Percentiles rank a stretch among this genome's conserved stretches.
phyloP scores from a whole-genome alignment of 2,113 vertebrate genomes.

The Lagopus muta region DNA sequence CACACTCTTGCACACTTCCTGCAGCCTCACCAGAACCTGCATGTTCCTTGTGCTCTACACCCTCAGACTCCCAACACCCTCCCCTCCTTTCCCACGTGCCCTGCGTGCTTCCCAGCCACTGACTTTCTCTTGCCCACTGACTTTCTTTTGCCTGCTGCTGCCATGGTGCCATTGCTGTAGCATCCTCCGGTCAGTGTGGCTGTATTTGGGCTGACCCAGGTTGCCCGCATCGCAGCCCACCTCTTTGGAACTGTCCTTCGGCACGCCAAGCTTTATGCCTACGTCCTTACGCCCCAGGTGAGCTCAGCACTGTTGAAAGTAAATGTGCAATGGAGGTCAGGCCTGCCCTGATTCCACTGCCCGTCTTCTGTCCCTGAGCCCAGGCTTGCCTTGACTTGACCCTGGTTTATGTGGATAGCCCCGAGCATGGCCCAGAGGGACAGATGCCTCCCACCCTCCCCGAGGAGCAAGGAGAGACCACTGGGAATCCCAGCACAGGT shows the following conservation, averaged over 20 bases:
- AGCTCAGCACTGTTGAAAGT: not conserved
- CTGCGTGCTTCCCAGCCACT: not conserved
- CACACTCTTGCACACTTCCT: not conserved
- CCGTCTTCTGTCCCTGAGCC: not conserved
- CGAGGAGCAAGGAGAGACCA: not conserved
- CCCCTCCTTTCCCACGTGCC: not conserved
- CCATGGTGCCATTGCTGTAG: not conserved
- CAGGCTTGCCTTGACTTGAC: not conserved
- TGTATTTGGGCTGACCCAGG: not conserved
- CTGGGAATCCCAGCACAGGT: not conserved
- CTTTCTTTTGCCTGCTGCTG: not conserved
- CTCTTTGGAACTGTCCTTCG: not conserved
- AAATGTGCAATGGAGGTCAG: no score
- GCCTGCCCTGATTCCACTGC: not conserved
- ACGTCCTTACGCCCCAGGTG: not conserved
- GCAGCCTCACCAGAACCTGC: not conserved
- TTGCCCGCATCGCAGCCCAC: not conserved
- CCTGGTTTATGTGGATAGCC: not conserved
- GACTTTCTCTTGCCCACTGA: not conserved
- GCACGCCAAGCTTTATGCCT: not conserved
- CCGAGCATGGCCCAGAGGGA: not conserved
- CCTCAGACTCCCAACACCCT: not conserved
- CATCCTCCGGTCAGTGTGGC: not conserved
- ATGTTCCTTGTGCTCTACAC: not conserved
- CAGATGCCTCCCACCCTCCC: not conserved